Evolutionary conservation across 2,797 vertebrate genomes (phyloP).

Genomic region (Okamejei kenojei): DNA sequence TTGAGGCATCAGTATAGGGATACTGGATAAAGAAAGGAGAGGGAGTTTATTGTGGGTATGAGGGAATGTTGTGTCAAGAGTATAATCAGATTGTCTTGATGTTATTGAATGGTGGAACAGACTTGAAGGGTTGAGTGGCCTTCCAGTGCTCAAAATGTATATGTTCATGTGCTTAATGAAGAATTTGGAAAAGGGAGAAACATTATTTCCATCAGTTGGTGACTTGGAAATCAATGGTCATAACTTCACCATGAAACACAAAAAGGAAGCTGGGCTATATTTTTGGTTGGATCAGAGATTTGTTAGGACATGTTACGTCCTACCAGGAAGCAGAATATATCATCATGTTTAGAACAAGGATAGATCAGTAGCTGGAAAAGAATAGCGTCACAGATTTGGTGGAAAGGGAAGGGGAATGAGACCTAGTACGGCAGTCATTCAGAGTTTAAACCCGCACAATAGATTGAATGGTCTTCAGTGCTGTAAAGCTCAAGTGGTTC

Average conservation of each 20-base stretch:
- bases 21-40: too few relatives aligned
- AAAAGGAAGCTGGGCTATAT: not conserved
- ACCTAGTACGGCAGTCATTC: not conserved
- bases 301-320: too few relatives aligned
- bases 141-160: too few relatives aligned
- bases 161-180: not conserved
- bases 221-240: not conserved
- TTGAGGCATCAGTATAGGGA: too few relatives aligned
- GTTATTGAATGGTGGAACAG: too few relatives aligned
- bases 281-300: not conserved
- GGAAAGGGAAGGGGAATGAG: not conserved
- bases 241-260: not conserved
- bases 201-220: not conserved
- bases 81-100: too few relatives aligned
- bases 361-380: not conserved
- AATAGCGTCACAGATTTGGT: not conserved
- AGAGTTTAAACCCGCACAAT: not conserved
- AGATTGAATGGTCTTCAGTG: not conserved
- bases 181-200: not conserved
- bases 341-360: not conserved
- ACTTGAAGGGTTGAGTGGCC: too few relatives aligned
- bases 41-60: too few relatives aligned
- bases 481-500: not conserved
- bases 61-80: too few relatives aligned
- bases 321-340: not conserved